Evolutionary conservation across 2,113 vertebrate species (phyloP).

Genomic region (Aleadryas rufinucha): DNA sequence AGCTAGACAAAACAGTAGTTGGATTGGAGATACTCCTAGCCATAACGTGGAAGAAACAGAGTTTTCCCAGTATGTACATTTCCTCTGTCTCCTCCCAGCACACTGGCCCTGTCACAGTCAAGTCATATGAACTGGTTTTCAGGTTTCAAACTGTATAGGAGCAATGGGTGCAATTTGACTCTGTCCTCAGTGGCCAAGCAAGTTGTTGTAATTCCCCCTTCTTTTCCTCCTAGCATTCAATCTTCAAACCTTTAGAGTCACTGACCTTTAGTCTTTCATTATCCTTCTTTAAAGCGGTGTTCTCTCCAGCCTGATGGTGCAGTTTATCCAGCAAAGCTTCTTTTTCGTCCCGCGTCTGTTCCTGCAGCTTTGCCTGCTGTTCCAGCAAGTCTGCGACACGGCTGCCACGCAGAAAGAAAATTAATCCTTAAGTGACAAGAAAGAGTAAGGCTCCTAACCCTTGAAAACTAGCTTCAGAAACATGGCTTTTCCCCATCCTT

Average conservation of each 20-base stretch:
- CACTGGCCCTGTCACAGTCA: neutral
- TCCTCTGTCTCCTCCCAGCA: neutral
- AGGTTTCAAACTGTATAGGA: neutral
- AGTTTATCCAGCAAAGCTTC: conserved; percentile 76
- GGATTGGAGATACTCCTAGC: neutral
- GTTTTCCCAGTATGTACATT: neutral
- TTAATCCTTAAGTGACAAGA: neutral
- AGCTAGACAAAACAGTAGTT: neutral
- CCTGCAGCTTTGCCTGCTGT: conserved; percentile 76
- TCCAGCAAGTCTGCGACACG: conserved; percentile 79
- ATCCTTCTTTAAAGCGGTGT: conserved; percentile 74
- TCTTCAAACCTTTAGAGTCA: neutral
- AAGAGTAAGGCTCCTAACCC: neutral
- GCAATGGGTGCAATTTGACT: neutral
- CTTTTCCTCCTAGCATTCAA: neutral
- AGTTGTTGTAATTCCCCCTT: neutral
- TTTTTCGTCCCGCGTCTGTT: conserved; percentile 75
- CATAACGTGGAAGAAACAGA: neutral
- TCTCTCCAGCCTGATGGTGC: conserved; percentile 76
- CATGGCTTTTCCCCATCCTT: neutral
- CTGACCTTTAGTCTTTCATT: conserved; percentile 87
- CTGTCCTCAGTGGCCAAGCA: neutral
- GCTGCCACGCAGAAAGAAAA: conserved; percentile 51
- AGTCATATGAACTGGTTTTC: neutral
- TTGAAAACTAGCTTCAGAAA: neutral